Evolutionary conservation across 2,797 vertebrate genomes (phyloP), one percentile per base, ranked within the genome.

Genomic region (Gambusia yucatana): DNA sequence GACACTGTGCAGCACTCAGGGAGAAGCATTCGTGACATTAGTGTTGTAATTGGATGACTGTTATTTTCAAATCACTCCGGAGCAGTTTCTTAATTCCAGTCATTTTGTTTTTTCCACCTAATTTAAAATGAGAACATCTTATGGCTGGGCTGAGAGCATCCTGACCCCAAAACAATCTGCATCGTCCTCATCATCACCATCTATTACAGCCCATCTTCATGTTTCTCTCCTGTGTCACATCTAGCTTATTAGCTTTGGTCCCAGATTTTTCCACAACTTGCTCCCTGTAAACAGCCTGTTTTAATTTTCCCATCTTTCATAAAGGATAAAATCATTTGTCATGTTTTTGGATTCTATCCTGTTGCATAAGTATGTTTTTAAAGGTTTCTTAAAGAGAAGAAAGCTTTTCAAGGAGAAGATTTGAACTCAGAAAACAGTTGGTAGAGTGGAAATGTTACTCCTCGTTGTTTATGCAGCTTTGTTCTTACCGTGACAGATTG

Each of bases 11-110:
- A 13, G 86, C 82, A 69, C 83, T 83, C 85, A 4, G 84, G 86
- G 87, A 80, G 81, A 89, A 50, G 81, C 88, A 84, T 82, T 73
- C 44, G 3, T 61, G 44, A 88, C 87, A 89, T 87, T 77, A 86
- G 75, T 57, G 78, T 48, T 73, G 82, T 89, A 93, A 93, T 88
- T 89, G 78, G 88, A 85, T 85, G 86, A 89, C 61, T 75, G 86
- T 93, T 86, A 83, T 84, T 88, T 81, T 86, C 86, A 84, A 84
- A 92, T 78, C 84, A 44, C 82, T 83, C 28, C 48, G 83, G 83
- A 89, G 80, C 75, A 72, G 25, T 73, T 80, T 76, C 74, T 86
- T 90, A 79, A 88, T 92, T 87, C 87, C 70, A 47, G 55, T 28
- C 72, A 52, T 79, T 85, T 77, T 30, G 11, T 85, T 77, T 47